phyloP scores from a whole-genome alignment of 2,797 vertebrate species.

The Gila robusta region DNA sequence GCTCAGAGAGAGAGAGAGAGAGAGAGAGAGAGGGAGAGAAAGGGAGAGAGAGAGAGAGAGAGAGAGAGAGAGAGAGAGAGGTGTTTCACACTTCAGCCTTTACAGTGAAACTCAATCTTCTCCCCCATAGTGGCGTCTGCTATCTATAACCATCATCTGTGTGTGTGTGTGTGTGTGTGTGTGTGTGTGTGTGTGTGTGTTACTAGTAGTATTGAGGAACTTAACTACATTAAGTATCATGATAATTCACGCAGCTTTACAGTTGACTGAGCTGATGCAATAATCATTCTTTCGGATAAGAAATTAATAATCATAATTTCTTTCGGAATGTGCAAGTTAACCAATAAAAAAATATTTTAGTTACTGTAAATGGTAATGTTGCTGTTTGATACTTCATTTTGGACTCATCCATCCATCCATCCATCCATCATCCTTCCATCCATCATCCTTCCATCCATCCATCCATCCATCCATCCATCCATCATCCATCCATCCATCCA shows the following conservation, averaged over 20 bases:
- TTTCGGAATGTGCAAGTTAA: background rate
- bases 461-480: no score
- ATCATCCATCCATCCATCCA: no score
- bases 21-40: background rate
- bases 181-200: background rate
- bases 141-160: slow-evolving; percentile 54
- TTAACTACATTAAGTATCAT: background rate
- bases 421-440: no score
- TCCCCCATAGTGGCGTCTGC: slow-evolving; percentile 54
- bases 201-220: background rate
- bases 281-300: background rate
- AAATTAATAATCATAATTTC: no score
- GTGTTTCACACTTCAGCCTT: slow-evolving; percentile 46
- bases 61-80: background rate
- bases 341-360: background rate
- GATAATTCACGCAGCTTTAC: background rate
- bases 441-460: no score
- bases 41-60: no score
- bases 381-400: background rate
- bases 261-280: background rate
- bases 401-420: background rate
- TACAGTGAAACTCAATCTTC: slow-evolving; percentile 56
- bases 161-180: background rate
- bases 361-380: background rate
- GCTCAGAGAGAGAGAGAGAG: background rate